A percentile compares a stretch with the other conserved stretches of the same genome.
These are phyloP conservation scores for Pterobdella sp. DNA, from an alignment of 2,888 invertebrate species.

Conservation along the genomic window DNA sequence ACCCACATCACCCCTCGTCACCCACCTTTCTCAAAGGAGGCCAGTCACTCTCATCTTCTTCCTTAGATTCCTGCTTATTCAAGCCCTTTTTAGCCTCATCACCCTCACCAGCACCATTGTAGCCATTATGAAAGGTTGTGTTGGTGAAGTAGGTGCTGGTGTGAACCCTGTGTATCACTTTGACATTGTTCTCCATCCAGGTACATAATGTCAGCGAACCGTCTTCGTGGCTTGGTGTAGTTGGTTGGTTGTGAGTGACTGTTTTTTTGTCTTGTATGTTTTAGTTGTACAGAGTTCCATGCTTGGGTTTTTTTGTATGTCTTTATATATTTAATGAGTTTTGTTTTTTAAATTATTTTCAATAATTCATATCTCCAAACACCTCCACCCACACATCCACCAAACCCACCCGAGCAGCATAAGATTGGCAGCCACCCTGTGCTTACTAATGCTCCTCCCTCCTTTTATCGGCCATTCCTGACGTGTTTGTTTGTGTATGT, in stretches of 20 bases:
- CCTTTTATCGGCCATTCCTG: background rate
- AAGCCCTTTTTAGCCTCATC: background rate
- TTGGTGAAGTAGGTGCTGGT: background rate
- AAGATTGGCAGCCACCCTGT: background rate
- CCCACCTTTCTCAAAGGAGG: constrained; percentile 79
- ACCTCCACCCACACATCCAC: no score
- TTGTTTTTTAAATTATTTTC: no score
- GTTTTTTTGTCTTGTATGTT: no score
- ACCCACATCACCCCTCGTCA: background rate
- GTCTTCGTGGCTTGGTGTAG: background rate
- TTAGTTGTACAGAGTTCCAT: no score
- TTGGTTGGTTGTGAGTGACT: no score
- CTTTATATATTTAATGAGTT: no score
- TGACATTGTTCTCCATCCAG: background rate
- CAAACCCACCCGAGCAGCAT: background rate
- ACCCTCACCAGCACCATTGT: background rate
- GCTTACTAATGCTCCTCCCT: background rate
- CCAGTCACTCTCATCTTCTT: constrained; percentile 73
- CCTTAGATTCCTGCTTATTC: background rate
- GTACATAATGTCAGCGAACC: background rate
- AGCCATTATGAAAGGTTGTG: background rate
- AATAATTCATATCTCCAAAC: no score
- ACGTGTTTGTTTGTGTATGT: no score
- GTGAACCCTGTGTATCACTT: background rate
- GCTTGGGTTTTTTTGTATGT: no score